Percentiles rank a stretch among this genome's conserved stretches.
These are phyloP conservation scores for Siniperca knerii DNA, from an alignment of 2,113 vertebrate genomes.

Conservation along the genomic window DNA sequence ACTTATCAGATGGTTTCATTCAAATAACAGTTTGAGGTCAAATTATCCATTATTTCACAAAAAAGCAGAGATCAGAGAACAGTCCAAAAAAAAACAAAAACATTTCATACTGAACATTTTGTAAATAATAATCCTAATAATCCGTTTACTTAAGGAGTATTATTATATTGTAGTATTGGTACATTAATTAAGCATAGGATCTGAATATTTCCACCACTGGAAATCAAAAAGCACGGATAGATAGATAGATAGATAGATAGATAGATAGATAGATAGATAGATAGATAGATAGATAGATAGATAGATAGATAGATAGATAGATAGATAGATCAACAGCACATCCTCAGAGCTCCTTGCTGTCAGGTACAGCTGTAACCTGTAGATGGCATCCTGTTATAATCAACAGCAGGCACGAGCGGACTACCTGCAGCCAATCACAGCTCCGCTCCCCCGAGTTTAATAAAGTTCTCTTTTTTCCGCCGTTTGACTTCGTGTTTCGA, in stretches of 20 bases:
- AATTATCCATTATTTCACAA: background rate
- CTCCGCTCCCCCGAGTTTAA: background rate
- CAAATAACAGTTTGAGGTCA: background rate
- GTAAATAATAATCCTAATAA: too few relatives aligned
- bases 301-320: background rate
- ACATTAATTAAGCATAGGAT: too few relatives aligned
- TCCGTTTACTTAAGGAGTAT: too few relatives aligned
- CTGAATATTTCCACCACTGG: too few relatives aligned
- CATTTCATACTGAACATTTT: too few relatives aligned
- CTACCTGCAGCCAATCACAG: slow-evolving; percentile 72
- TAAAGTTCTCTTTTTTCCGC: slow-evolving; percentile 46
- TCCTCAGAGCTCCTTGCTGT: background rate
- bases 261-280: background rate
- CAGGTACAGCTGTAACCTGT: slow-evolving; percentile 34
- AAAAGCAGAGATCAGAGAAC: background rate
- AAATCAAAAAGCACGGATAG: background rate
- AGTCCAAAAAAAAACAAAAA: too few relatives aligned
- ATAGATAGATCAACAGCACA: background rate
- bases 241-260: background rate
- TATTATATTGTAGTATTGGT: too few relatives aligned
- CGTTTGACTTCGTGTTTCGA: background rate
- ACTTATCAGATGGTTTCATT: background rate
- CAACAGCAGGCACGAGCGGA: slow-evolving; percentile 18
- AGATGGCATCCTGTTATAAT: slow-evolving; percentile 58
- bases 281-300: background rate